Evolutionary conservation across 2,113 vertebrate species (phyloP), one percentile per base, ranked within the genome.

Genomic region (Aphyosemion australe): DNA sequence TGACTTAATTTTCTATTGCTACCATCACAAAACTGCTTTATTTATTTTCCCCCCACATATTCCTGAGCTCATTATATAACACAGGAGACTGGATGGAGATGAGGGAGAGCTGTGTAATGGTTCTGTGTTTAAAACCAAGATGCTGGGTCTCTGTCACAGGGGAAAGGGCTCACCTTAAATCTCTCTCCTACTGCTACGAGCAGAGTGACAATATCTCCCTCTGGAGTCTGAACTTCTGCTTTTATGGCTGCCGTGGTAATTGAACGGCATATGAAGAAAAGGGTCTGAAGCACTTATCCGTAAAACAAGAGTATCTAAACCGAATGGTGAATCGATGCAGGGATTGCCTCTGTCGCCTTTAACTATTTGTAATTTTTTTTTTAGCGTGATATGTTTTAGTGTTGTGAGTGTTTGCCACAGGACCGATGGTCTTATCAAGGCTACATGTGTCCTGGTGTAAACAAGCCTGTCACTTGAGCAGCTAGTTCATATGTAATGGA

Each of bases 301-400:
- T 79, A 74, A 82, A 84, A 55, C 57, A 83, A 69, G 59, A 56
- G 74, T 41, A 72, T 51, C 49, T 52, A 78, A 70, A 79, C 76
- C 60, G 67, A 85, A 75, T 65, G 21, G 21, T 60, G 69, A 84
- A 84, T 52, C 53, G 31, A 79, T 77, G 65, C 61, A 49, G 10
- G 61, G 60, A 59, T 79, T 63, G 61, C 60, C 50, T 54, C 43
- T 50, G 73, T 56, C 62, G 47, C 42, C 45, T 80, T 55, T 72
- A 32, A 56, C 20, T 63, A 11, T 1, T n/a, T 47, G 51, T 88
- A 92, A 56, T 97, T 93, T 56, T 39, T 18, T 34, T 0, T 92
- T 95, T 69, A 94, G 89, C 65, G 90, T 91, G 74, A 96, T 94
- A 32, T 93, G 93, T 84, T 94, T 89, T 93, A 92, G 77, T 65